Base-by-base conservation (phyloP, 2,888 invertebrate genomes). In the Minunthozetes semirufus region DNA sequence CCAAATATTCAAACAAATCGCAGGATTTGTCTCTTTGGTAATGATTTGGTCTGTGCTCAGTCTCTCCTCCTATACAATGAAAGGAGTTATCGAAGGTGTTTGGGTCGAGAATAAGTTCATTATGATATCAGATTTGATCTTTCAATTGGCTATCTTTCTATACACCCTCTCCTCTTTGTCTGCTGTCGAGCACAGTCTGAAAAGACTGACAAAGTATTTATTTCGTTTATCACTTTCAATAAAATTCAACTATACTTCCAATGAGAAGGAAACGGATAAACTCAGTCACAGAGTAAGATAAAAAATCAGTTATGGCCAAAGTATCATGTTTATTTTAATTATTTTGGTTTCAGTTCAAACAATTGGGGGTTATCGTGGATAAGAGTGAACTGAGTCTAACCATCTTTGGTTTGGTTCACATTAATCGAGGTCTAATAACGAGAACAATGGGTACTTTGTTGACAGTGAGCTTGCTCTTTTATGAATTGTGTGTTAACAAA, bases 401-500 rank as follows among this genome's bases (percentile, higher is more conserved):
- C 22, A 15, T 61, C 13, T 61, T 61, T 33, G 61, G 61, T 8
- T 17, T 61, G n/a, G 17, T 61, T 4, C 27, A 61, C 4, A 27
- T 61, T 5, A 27, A 61, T 13, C 29, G 27, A 4, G 5, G n/a
- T 27, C 17, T 61, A 27, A 61, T 61, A 6, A 33, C 27, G 1
- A 27, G 22, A 13, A 61, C 61, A 27, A 13, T 33, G 3, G 22
- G 61, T 61, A 3, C 27, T 27, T 4, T 61, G 2, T 13, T 29
- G 1, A 29, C 61, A 13, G 27, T 22, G 13, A 29, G 15, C 6
- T 4, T 61, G 3, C 15, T 61, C 3, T 27, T 61, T 11, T 27
- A 29, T 61, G 61, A 61, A 61, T 27, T 61, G 13, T 61, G 9
- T n/a, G n/a, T n/a, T n/a, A n/a, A n/a, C n/a, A n/a, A n/a, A n/a